These are phyloP conservation scores for Saccopteryx leptura DNA, from an alignment of 2,113 vertebrate species.

Conservation along the genomic window DNA sequence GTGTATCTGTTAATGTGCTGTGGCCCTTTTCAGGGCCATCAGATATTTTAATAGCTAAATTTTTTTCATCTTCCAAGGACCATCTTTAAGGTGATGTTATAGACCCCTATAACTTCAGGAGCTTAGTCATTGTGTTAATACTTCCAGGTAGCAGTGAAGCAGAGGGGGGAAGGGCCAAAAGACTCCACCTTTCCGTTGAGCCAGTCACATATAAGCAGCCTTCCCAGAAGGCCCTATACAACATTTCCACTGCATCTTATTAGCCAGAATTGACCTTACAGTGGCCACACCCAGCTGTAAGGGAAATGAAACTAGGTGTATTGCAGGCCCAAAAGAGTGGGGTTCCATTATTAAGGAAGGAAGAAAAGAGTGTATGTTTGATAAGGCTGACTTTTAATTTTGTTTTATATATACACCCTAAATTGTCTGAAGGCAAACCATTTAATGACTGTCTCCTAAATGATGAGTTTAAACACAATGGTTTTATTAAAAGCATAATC, in stretches of 20 bases:
- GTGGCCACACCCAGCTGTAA: not conserved
- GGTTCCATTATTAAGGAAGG: not conserved
- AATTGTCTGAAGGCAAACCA: slow-evolving; percentile 28
- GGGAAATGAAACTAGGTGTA: not conserved
- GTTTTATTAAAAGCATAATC: slow-evolving; percentile 1
- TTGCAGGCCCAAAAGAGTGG: not conserved
- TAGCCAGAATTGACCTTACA: not conserved
- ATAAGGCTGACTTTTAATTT: slow-evolving; percentile 12
- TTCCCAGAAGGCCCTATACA: not conserved
- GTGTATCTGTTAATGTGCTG: not conserved
- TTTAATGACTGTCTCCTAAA: slow-evolving; percentile 34
- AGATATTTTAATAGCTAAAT: slow-evolving; percentile 3
- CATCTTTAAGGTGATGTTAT: not conserved
- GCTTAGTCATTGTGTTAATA: not conserved
- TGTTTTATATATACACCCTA: not conserved
- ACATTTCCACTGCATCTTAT: not conserved
- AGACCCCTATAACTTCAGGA: not conserved
- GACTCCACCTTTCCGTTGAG: not conserved
- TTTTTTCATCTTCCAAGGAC: not conserved
- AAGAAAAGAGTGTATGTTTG: not conserved
- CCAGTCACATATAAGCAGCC: not conserved
- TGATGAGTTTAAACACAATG: not conserved
- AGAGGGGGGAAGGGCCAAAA: not conserved
- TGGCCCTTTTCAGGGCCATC: not conserved
- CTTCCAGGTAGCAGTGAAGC: not conserved